Evolutionary conservation across 2,113 vertebrate species (phyloP).

Genomic region (Ardeotis arabs): DNA sequence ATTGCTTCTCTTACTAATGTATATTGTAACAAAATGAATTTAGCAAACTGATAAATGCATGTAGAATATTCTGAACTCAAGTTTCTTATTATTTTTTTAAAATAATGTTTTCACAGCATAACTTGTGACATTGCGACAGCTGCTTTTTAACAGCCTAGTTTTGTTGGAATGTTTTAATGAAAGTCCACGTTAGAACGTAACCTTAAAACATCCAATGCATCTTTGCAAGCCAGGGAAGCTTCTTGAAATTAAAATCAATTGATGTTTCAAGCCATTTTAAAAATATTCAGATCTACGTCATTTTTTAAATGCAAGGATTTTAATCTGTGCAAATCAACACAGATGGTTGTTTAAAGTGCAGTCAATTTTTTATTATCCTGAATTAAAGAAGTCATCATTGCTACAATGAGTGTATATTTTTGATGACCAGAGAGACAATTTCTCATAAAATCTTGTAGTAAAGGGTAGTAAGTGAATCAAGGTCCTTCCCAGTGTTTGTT

Average conservation of each 20-base stretch:
- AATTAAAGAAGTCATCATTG: neutral
- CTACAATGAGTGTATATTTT: neutral
- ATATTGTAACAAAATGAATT: neutral
- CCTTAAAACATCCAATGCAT: neutral
- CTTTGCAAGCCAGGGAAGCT: neutral
- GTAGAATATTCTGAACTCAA: neutral
- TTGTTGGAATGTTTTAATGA: neutral
- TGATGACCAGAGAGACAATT: neutral
- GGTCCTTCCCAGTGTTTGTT: neutral
- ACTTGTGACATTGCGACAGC: neutral
- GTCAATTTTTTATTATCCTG: neutral
- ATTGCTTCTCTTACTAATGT: neutral
- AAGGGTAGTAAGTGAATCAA: neutral
- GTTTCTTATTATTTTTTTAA: neutral
- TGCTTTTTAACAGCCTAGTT: neutral
- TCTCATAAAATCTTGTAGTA: neutral
- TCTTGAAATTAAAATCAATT: conserved; percentile 26
- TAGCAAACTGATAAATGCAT: neutral
- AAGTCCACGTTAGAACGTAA: neutral
- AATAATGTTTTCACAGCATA: neutral
- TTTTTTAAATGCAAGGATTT: conserved; percentile 2
- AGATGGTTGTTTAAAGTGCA: neutral
- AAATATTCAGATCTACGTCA: neutral
- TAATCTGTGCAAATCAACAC: neutral
- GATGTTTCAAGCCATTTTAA: neutral